A percentile compares a stretch with the other conserved stretches of the same genome.
Evolutionary conservation across 2,113 vertebrate genomes (phyloP).

Genomic region (Prietella phreatophila): DNA sequence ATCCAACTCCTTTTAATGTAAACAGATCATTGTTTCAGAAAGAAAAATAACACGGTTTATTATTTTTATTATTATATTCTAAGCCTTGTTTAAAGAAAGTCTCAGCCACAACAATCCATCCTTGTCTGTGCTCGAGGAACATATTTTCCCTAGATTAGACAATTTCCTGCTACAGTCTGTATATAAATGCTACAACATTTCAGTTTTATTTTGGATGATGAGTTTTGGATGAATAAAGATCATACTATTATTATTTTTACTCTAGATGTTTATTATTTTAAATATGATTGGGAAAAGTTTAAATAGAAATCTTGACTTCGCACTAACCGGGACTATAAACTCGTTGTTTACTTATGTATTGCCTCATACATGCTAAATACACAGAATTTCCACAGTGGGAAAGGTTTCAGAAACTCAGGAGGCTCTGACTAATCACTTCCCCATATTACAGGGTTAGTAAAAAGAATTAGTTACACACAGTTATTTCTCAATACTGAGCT

Average conservation of each 20-base stretch:
- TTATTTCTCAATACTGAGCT: too few relatives aligned
- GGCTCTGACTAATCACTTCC: too few relatives aligned
- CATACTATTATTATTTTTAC: neutral
- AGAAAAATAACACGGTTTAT: neutral
- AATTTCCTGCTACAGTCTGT: neutral
- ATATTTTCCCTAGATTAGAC: neutral
- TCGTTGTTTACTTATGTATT: too few relatives aligned
- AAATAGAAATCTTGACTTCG: neutral
- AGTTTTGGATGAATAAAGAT: neutral
- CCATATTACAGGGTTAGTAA: too few relatives aligned
- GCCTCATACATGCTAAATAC: too few relatives aligned
- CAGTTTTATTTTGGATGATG: neutral
- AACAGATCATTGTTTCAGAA: neutral
- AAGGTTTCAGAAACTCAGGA: too few relatives aligned
- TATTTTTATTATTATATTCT: neutral
- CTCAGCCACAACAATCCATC: neutral
- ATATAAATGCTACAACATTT: neutral
- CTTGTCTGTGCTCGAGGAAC: neutral
- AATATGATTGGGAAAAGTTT: neutral
- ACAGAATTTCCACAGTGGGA: too few relatives aligned
- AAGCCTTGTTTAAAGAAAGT: neutral
- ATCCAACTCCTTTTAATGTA: too few relatives aligned
- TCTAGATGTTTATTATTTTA: neutral
- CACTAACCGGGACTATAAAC: too few relatives aligned
- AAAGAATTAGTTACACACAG: too few relatives aligned